Base-by-base conservation (phyloP, 2,797 vertebrate species). In the Pantherophis alleghaniensis region DNA sequence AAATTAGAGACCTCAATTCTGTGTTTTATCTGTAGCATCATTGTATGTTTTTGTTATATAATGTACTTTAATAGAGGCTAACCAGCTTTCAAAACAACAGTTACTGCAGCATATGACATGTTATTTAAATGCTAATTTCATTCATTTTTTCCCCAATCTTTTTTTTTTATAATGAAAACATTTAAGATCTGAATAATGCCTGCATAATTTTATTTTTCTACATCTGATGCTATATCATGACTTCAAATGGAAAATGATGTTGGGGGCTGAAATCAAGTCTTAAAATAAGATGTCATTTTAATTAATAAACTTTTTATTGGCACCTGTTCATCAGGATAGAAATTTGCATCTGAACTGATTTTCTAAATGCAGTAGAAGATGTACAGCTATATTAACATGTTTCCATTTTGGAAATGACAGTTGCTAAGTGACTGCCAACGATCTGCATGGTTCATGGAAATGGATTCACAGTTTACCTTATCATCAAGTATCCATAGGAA, bases 121-220 rank as follows among this genome's bases (percentile, higher is more conserved):
- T 95, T 97, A 93, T 95, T 74, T 96, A 96, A 96, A 97, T 96
- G 0, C 94, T 96, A 94, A 97, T 96, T 96, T 92, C 57, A 95
- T 97, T 93, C 95, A 95, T 95, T 96, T n/a, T 2, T 60, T 26
- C 20, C 14, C 94, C 92, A 95, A 59, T 89, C 51, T 91, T 28
- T 42, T 83, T 74, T 16, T n/a, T 69, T 94, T 37, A 96, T 53
- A 53, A 93, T 94, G 91, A 66, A 87, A 87, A 95, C 11, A 51
- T 13, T 92, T 94, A 60, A 93, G 92, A 95, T 63, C 94, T 94
- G n/a, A 90, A 95, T 96, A 96, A 92, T 90, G 92, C 94, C 66
- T 96, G 89, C 53, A 92, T 88, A 97, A 97, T 95, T 95, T 96
- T 93, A 94, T 96, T 94, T 96, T 95, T 96, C 92, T 93, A 94